phyloP scores from a whole-genome alignment of 2,888 invertebrate species.

The Capitulum mitella region DNA sequence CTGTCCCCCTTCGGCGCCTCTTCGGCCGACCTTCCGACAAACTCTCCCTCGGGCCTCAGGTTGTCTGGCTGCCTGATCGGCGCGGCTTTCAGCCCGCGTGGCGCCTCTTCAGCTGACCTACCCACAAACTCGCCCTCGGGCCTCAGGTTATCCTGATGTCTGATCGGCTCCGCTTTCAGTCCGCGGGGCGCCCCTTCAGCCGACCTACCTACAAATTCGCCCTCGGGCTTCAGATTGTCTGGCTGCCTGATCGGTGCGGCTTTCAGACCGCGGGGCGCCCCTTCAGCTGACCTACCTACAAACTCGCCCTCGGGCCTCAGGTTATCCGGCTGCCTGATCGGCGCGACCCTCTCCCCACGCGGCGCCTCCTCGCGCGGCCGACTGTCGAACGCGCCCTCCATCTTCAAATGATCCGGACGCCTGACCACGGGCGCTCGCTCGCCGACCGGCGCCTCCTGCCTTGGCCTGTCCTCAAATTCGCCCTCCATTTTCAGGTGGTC shows the following conservation, averaged over 20 bases:
- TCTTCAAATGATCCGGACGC: slow-evolving; percentile 36
- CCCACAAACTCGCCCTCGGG: slow-evolving; percentile 35
- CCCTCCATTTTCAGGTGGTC: neutral
- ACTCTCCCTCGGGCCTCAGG: slow-evolving; percentile 48
- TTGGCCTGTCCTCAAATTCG: neutral
- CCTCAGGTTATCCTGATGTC: slow-evolving; percentile 26
- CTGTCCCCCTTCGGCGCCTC: slow-evolving; percentile 20
- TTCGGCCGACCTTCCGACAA: neutral
- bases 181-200: slow-evolving; percentile 27
- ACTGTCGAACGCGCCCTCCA: slow-evolving; percentile 36
- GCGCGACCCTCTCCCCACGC: slow-evolving; percentile 26
- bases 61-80: slow-evolving; percentile 46
- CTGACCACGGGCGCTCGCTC: neutral
- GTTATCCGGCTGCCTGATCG: neutral
- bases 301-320: neutral
- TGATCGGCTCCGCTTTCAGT: slow-evolving; percentile 15
- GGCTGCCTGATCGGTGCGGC: slow-evolving; percentile 50
- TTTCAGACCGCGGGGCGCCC: slow-evolving; percentile 50
- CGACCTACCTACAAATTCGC: slow-evolving; percentile 33
- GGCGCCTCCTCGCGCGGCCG: slow-evolving; percentile 28
- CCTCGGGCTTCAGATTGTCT: slow-evolving; percentile 38
- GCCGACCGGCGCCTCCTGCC: no score
- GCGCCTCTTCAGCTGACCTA: slow-evolving; percentile 41
- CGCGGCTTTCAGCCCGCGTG: slow-evolving; percentile 52
- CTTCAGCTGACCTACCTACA: slow-evolving; percentile 32